Percentiles rank a stretch among this genome's conserved stretches.
Conservation (phyloP, 1,140 invertebrate genomes). For the Thaumetopoea pityocampa region DNA sequence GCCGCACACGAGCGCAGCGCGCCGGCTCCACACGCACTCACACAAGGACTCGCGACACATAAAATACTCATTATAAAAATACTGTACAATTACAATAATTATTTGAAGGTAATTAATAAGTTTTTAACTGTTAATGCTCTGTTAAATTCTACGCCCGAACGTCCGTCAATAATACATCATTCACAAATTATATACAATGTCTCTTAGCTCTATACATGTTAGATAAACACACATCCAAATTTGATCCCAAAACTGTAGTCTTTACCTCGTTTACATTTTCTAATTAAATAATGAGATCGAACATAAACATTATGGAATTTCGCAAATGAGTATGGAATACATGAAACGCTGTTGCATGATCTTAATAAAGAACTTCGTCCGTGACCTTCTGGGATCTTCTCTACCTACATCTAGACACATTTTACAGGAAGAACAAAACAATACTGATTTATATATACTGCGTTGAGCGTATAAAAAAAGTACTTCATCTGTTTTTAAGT, state of each 20-base stretch:
- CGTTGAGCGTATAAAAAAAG: too few species aligned
- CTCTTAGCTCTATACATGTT: constrained; percentile 65
- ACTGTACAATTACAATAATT: constrained; percentile 72
- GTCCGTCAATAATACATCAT: constrained; percentile 64
- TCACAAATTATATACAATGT: constrained; percentile 73
- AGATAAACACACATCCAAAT: constrained; percentile 71
- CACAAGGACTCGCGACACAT: constrained; percentile 33
- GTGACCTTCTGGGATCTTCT: too few species aligned
- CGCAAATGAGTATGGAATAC: constrained; percentile 29
- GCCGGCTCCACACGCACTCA: constrained; percentile 7
- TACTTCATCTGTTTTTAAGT: too few species aligned
- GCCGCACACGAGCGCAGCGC: too few species aligned
- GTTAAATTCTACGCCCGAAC: constrained; percentile 44
- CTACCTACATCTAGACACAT: too few species aligned
- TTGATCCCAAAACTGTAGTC: constrained; percentile 75
- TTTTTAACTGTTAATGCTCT: constrained; percentile 51
- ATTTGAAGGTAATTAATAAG: constrained; percentile 59
- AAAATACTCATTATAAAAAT: constrained; percentile 74
- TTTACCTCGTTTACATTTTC: constrained; percentile 74
- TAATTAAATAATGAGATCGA: constrained; percentile 76
- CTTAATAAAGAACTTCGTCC: too few species aligned
- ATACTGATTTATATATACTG: too few species aligned
- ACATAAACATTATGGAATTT: constrained; percentile 60
- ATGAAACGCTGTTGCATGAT: too few species aligned
- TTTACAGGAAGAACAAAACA: too few species aligned